Conservation (phyloP, 2,888 invertebrate species). For the Tachina fera region DNA sequence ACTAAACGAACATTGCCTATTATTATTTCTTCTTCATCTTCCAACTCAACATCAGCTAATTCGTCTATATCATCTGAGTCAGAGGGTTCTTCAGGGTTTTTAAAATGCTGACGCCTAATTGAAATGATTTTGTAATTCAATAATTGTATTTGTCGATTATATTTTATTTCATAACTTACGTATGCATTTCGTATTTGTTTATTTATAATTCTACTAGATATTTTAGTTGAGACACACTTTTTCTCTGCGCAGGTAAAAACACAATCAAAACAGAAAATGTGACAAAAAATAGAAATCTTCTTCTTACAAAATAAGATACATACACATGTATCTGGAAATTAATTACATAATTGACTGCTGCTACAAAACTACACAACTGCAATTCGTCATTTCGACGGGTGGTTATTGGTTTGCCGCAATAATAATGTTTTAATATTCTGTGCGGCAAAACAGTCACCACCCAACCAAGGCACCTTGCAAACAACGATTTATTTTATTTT, state of each 20-base stretch:
- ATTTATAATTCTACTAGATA: constrained; percentile 34
- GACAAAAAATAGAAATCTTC: constrained; percentile 62
- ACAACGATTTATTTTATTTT: too few species aligned
- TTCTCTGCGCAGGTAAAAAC: constrained; percentile 58
- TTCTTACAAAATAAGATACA: neutral
- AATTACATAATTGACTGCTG: too few species aligned
- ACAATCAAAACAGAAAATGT: constrained; percentile 71
- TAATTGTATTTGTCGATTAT: neutral
- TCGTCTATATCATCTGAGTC: constrained; percentile 79
- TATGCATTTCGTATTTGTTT: constrained; percentile 59
- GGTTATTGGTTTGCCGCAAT: too few species aligned
- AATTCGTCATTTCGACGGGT: too few species aligned
- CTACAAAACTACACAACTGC: too few species aligned
- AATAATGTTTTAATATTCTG: too few species aligned
- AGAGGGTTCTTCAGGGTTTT: constrained; percentile 75
- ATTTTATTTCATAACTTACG: constrained; percentile 55
- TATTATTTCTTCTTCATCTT: constrained; percentile 61
- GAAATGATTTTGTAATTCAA: neutral
- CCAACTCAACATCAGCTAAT: constrained; percentile 74
- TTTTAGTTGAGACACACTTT: constrained; percentile 60
- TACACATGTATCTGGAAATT: neutral
- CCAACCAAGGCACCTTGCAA: too few species aligned
- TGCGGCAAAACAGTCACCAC: too few species aligned
- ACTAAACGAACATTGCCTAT: constrained; percentile 59
- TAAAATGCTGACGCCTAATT: constrained; percentile 77